These are phyloP conservation scores for Acleris holmiana DNA, from an alignment of 2,888 invertebrate genomes.

Conservation along the genomic window DNA sequence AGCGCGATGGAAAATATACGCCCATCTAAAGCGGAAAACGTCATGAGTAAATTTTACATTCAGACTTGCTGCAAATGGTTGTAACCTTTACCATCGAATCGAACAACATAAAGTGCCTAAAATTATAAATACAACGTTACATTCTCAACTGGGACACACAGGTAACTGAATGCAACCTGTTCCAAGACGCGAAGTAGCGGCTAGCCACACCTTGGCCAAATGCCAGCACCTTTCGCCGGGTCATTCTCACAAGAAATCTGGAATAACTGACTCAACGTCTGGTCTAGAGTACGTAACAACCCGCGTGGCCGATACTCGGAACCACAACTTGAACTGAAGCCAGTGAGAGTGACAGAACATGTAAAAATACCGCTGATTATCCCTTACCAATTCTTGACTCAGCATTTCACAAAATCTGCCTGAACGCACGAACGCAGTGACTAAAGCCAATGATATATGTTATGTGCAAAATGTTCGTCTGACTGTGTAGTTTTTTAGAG, in stretches of 20 bases:
- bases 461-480: conserved; percentile 24
- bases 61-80: not conserved
- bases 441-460: conserved; percentile 30
- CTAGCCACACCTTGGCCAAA: conserved; percentile 47
- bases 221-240: conserved; percentile 69
- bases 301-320: conserved; percentile 42
- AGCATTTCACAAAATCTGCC: conserved; percentile 22
- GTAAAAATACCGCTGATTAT: conserved; percentile 46
- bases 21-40: not conserved
- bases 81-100: no score
- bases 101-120: conserved; percentile 1
- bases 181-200: conserved; percentile 20
- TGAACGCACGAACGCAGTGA: conserved; percentile 23
- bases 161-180: conserved; percentile 23
- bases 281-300: conserved; percentile 40
- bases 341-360: conserved; percentile 28
- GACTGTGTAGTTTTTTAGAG: conserved; percentile 30
- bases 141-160: conserved; percentile 23
- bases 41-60: no score
- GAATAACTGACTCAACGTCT: conserved; percentile 54
- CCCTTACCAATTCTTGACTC: conserved; percentile 32
- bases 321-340: conserved; percentile 25
- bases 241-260: conserved; percentile 65
- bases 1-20: conserved; percentile 2
- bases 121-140: conserved; percentile 9